Evolutionary conservation across 2,797 vertebrate genomes (phyloP), one percentile per base, ranked within the genome.

Genomic region (Halcyon badia): DNA sequence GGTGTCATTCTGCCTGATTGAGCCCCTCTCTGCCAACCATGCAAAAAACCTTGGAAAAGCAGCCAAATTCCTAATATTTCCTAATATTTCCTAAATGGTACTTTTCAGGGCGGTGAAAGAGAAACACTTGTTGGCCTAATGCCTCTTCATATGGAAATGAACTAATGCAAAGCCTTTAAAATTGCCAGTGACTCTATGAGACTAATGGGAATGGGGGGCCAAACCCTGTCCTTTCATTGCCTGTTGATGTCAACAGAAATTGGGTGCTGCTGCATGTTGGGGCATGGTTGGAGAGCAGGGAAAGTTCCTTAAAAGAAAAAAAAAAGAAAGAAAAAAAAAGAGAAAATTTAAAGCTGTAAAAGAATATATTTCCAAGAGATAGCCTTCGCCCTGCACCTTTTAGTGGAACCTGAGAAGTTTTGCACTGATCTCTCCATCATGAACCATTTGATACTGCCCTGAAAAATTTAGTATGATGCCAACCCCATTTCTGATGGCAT

Each of bases 61-160:
- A 87, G 39, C 13, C 39, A 75, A 58, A 71, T 81, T 70, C 48
- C 65, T 28, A 90, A 4, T 82, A 22, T 91, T 81, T 70, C 48
- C 65, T 28, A 90, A 4, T 82, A 22, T 91, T 95, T 95, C 71
- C 85, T 93, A 89, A 93, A 86, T 35, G 26, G 35, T 19, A 61
- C 42, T 89, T 94, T 30, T 60, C 48, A 60, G 83, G 25, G 31
- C 46, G 4, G 3, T 61, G 64, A 88, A 88, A 94, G 56, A 73
- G 48, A 73, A 10, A 31, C 1, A 5, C 11, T 78, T 22, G 44
- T 26, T 37, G 44, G 66, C 76, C 37, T 87, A 88, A 79, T 56
- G 56, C 42, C 83, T 93, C 87, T 96, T 96, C 70, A 83, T 58
- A 71, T 22, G 56, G 58, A 92, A 96, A 96, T 82, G 35, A 17